Conservation (phyloP, 1,140 invertebrate species). For the Apis dorsata region DNA sequence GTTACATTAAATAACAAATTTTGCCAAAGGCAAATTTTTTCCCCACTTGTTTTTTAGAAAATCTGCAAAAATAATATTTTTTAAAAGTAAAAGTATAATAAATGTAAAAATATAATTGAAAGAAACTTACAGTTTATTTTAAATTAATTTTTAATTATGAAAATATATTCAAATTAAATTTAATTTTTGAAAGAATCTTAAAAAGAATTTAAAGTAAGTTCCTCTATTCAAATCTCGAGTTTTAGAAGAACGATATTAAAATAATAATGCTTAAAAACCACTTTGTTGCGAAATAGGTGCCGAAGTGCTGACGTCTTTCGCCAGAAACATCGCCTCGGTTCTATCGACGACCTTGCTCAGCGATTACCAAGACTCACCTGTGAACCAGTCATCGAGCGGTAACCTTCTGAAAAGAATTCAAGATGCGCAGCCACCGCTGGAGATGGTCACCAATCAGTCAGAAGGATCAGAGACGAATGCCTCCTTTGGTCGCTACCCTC, state of each 20-base stretch:
- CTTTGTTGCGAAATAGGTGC: constrained; percentile 51
- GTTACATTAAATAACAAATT: no score
- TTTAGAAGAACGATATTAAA: neutral
- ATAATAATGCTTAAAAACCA: neutral
- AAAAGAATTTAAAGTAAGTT: no score
- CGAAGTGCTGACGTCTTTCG: constrained; percentile 64
- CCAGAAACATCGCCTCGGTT: constrained; percentile 62
- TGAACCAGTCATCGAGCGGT: constrained; percentile 26
- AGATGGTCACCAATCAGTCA: neutral
- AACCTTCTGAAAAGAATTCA: neutral
- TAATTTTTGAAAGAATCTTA: no score
- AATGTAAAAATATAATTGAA: no score
- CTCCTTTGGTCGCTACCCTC: neutral
- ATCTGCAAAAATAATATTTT: no score
- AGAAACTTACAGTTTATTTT: no score
- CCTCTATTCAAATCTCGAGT: neutral
- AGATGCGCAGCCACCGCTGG: neutral
- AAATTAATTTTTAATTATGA: no score
- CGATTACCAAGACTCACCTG: constrained; percentile 39
- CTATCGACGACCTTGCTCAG: constrained; percentile 58
- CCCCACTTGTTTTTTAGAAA: no score
- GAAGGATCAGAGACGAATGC: neutral
- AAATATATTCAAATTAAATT: no score
- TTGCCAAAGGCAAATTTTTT: no score
- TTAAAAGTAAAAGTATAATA: no score